Conservation (phyloP, 2,888 invertebrate species). For the Protodeltote pygarga region DNA sequence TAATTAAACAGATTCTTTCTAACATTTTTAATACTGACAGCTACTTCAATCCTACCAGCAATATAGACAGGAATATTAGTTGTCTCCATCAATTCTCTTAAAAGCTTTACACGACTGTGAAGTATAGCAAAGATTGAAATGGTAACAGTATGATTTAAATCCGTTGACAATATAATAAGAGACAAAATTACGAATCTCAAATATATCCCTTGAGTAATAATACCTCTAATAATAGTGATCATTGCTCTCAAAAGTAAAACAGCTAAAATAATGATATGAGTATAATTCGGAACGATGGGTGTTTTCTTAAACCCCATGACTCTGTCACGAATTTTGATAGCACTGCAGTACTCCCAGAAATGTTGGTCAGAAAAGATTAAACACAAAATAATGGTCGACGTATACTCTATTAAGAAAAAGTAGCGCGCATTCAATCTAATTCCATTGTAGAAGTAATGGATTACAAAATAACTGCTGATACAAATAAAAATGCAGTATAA, state of each 20-base stretch:
- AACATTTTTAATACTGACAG: constrained; percentile 1
- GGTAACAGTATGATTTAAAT: not conserved
- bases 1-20: constrained; percentile 29
- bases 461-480: no score
- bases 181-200: no score
- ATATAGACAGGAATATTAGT: constrained; percentile 14
- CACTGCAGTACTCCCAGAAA: not conserved
- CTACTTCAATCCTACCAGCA: not conserved
- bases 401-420: not conserved
- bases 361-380: not conserved
- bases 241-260: not conserved
- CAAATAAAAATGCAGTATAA: not conserved
- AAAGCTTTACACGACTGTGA: constrained; percentile 10
- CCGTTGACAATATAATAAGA: not conserved
- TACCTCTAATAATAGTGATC: not conserved
- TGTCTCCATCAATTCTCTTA: constrained; percentile 9
- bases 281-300: not conserved
- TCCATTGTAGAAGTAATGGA: not conserved
- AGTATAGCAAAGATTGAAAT: constrained; percentile 7
- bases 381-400: not conserved
- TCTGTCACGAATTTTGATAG: not conserved
- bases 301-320: constrained; percentile 1
- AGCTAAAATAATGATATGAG: not conserved
- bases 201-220: no score
- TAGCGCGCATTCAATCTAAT: not conserved